These are phyloP conservation scores for Trichogramma dendrolimi DNA, from an alignment of 2,888 invertebrate genomes.

Conservation along the genomic window DNA sequence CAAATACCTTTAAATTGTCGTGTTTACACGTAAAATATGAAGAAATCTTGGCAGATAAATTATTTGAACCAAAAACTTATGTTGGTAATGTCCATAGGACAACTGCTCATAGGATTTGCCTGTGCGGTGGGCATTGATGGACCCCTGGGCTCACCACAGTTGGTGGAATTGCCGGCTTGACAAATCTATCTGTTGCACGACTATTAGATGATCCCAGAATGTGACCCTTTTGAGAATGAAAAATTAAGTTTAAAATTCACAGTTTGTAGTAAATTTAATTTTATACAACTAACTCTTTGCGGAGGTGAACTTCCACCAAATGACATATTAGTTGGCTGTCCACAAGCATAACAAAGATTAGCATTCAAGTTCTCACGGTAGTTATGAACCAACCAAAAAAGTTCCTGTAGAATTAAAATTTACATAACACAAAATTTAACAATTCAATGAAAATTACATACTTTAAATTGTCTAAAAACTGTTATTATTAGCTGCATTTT, in stretches of 20 bases:
- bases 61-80: constrained; percentile 37
- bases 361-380: constrained; percentile 53
- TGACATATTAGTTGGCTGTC: constrained; percentile 57
- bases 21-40: constrained; percentile 33
- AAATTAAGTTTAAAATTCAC: constrained; percentile 6
- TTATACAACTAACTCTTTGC: constrained; percentile 43
- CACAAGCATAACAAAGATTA: constrained; percentile 70
- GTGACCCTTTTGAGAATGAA: too few relatives aligned
- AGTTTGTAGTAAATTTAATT: constrained; percentile 1
- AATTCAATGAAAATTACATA: background rate
- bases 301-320: constrained; percentile 50
- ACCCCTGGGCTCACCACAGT: constrained; percentile 56
- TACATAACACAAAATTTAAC: background rate
- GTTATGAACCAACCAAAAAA: constrained; percentile 42
- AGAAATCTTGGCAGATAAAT: constrained; percentile 32
- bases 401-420: constrained; percentile 31
- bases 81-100: constrained; percentile 53
- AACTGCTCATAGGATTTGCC: constrained; percentile 41
- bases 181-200: constrained; percentile 75
- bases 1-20: constrained; percentile 26
- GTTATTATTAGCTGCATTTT: constrained; percentile 21
- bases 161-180: constrained; percentile 78
- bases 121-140: constrained; percentile 41
- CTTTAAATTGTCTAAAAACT: background rate
- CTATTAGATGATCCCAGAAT: constrained; percentile 54